These are phyloP conservation scores for Botrylloides violaceus DNA, from an alignment of 23 tunicate species.

Conservation along the genomic window DNA sequence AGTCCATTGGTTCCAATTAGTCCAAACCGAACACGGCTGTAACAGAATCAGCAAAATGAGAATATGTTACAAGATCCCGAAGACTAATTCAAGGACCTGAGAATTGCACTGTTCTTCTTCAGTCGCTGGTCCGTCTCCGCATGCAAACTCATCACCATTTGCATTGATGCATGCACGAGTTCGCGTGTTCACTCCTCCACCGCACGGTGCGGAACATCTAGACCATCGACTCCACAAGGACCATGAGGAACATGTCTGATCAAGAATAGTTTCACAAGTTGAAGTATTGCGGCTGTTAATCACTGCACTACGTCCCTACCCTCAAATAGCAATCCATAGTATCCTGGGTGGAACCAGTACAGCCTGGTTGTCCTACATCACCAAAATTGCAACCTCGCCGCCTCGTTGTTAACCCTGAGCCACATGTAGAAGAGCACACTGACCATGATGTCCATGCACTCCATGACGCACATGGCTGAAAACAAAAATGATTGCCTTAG, in stretches of 20 bases:
- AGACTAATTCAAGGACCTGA: conserved; percentile 13
- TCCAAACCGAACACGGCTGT: conserved; percentile 25
- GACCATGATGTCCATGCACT: conserved; percentile 48
- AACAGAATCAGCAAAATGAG: background rate
- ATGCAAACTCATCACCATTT: conserved; percentile 12
- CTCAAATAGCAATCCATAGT: conserved; percentile 16
- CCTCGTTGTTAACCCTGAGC: conserved; percentile 23
- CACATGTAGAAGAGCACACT: conserved; percentile 49
- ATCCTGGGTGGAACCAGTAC: conserved; percentile 9
- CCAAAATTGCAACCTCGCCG: conserved; percentile 45
- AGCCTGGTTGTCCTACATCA: conserved; percentile 9
- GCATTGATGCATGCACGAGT: conserved; percentile 9
- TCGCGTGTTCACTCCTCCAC: conserved; percentile 10
- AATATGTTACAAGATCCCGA: background rate
- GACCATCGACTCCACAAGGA: conserved; percentile 25
- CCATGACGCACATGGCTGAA: conserved; percentile 40
- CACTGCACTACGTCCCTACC: background rate
- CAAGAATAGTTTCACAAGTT: background rate
- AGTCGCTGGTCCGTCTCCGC: conserved; percentile 10
- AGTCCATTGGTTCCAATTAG: conserved; percentile 13
- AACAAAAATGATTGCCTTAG: background rate
- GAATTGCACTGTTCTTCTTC: conserved; percentile 31
- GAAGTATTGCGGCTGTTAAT: too few species aligned
- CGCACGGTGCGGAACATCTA: conserved; percentile 22
- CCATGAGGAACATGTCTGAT: conserved; percentile 24